These are phyloP conservation scores for Cryptus viduatorius DNA, from an alignment of 2,888 invertebrate genomes.

Conservation along the genomic window DNA sequence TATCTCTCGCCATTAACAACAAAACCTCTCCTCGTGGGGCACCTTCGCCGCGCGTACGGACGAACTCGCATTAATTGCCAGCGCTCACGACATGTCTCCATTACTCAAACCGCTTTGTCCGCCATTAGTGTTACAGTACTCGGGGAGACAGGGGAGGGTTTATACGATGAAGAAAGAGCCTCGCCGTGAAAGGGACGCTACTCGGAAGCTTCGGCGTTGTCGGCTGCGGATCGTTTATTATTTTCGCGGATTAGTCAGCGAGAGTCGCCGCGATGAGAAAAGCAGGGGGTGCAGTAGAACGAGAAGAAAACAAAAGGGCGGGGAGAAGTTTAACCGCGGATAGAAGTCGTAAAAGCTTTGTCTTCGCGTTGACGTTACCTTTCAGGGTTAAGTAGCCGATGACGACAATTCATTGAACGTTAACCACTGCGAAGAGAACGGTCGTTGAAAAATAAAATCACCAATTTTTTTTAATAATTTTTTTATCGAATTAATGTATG, in stretches of 20 bases:
- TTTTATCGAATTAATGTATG: neutral
- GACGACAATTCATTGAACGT: neutral
- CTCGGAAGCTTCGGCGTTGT: slow-evolving; percentile 9
- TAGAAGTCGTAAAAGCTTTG: slow-evolving; percentile 32
- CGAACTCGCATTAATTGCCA: slow-evolving; percentile 78
- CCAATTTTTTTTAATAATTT: neutral
- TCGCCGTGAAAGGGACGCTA: slow-evolving; percentile 24
- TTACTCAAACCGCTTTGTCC: slow-evolving; percentile 75
- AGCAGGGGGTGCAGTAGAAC: slow-evolving; percentile 45
- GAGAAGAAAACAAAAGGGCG: slow-evolving; percentile 35
- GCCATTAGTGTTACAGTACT: slow-evolving; percentile 62
- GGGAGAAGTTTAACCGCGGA: slow-evolving; percentile 22
- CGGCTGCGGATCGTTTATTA: slow-evolving; percentile 63
- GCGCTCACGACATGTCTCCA: slow-evolving; percentile 79
- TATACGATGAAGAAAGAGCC: slow-evolving; percentile 59
- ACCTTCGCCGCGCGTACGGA: slow-evolving; percentile 63
- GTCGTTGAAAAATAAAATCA: neutral
- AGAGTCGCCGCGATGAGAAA: slow-evolving; percentile 57
- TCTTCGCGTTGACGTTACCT: slow-evolving; percentile 15
- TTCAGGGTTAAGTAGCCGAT: slow-evolving; percentile 11
- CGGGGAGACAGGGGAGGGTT: slow-evolving; percentile 23
- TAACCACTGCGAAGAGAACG: neutral
- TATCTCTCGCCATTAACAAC: slow-evolving; percentile 64
- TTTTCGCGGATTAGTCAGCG: slow-evolving; percentile 67
- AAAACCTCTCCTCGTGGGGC: slow-evolving; percentile 46